Evolutionary conservation across 1,140 invertebrate species (phyloP).

Genomic region (Mizuhopecten yessoensis): DNA sequence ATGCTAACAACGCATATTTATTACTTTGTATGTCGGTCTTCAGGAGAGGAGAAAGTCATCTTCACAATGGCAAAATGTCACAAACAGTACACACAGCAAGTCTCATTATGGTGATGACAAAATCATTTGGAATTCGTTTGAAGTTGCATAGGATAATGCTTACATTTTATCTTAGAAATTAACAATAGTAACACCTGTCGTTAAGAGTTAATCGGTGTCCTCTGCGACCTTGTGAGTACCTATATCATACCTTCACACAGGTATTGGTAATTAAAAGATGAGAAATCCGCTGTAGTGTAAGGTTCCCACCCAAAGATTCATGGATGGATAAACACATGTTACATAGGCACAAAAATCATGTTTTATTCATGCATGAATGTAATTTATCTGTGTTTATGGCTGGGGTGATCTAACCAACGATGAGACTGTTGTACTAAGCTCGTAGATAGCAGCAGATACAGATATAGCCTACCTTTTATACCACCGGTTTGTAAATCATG

Average conservation of each 20-base stretch:
- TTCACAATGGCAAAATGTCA: no score
- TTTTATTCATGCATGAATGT: conserved; percentile 12
- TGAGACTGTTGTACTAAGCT: not conserved
- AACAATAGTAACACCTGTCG: not conserved
- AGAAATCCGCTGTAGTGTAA: not conserved
- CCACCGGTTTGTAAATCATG: not conserved
- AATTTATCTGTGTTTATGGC: not conserved
- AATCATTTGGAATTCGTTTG: not conserved
- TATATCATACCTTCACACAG: not conserved
- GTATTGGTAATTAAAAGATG: not conserved
- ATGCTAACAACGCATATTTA: no score
- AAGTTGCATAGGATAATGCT: not conserved
- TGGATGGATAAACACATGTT: not conserved
- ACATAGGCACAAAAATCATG: not conserved
- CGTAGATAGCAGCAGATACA: no score
- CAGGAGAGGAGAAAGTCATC: no score
- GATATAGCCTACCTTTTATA: not conserved
- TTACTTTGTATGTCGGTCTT: no score
- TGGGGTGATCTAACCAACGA: not conserved
- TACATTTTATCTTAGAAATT: not conserved
- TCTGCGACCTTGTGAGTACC: not conserved
- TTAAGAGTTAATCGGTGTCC: not conserved
- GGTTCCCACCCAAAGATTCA: not conserved
- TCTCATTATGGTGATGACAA: not conserved
- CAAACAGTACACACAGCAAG: not conserved